Percentiles rank a stretch among this genome's conserved stretches.
Conservation (phyloP, 2,888 invertebrate genomes). For the Dione juno region DNA sequence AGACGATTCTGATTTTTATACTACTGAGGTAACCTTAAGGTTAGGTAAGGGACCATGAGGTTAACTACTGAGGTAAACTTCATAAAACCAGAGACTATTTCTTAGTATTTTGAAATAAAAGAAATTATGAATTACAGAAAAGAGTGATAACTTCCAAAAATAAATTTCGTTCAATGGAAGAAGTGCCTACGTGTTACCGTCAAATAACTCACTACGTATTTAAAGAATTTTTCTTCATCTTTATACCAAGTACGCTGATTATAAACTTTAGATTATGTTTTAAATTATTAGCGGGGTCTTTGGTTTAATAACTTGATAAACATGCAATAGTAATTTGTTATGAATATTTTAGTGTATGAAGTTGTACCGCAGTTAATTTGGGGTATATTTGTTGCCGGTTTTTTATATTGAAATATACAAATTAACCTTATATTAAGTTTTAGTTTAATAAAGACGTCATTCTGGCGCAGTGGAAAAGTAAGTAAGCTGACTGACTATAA, state of each 20-base stretch:
- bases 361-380: constrained; percentile 6
- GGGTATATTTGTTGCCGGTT: constrained; percentile 5
- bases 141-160: too few relatives aligned
- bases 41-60: too few relatives aligned
- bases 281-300: constrained; percentile 17
- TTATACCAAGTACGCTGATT: constrained; percentile 9
- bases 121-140: too few relatives aligned
- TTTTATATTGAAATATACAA: neutral
- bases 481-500: too few relatives aligned
- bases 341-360: constrained; percentile 16
- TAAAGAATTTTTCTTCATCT: constrained; percentile 5
- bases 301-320: constrained; percentile 12
- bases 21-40: too few relatives aligned
- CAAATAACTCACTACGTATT: constrained; percentile 8
- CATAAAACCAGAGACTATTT: too few relatives aligned
- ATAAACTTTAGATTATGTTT: constrained; percentile 13
- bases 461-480: too few relatives aligned
- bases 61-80: too few relatives aligned
- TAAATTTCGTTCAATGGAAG: neutral
- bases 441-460: neutral
- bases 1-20: too few relatives aligned
- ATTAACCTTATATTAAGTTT: neutral
- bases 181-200: constrained; percentile 19
- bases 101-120: too few relatives aligned
- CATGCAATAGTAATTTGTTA: constrained; percentile 26